Evolutionary conservation across 2,113 vertebrate species (phyloP), one percentile per base, ranked within the genome.

Genomic region (Sitta europaea): DNA sequence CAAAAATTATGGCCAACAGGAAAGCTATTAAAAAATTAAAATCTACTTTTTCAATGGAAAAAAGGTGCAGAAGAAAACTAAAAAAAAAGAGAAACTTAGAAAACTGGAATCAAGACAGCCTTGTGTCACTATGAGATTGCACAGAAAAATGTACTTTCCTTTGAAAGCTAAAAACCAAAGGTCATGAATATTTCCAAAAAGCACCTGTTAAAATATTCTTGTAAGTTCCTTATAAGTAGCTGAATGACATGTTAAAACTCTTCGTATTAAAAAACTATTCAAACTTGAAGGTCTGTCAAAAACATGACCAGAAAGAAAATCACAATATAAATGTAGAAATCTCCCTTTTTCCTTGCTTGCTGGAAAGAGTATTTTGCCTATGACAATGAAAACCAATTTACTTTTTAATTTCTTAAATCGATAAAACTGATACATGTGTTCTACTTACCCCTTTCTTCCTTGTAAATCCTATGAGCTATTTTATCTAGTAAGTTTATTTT

Each of bases 391-490:
- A 91, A 61, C 17, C 23, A 43, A 67, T 74, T 72, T 59, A 68
- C 6, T 88, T 94, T 72, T 48, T 47, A 28, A 72, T 85, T 83
- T 55, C 66, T 86, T 73, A 55, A 47, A 88, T 81, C 27, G 70
- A 55, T 51, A 59, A 74, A 86, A n/a, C 13, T 7, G 6, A 29
- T 35, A 13, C 15, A 71, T 20, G 7, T 54, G 63, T 92, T 92
- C 50, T 74, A 98, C 97, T 22, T 97, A 99, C 99, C 99, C 92
- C 95, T 98, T 93, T 99, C 98, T 89, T 99, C 99, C 91, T 98
- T 99, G 96, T 98, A 97, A 97, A 99, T 99, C 96, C 99, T 98
- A 85, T 99, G 99, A 18, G 99, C 98, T 95, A 99, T 98, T 98
- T 98, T 99, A 97, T 99, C 99, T 92, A 99, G 94, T 4, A 99